Base-by-base conservation (phyloP, 2,888 invertebrate species). In the Dicyrtomina minuta region DNA sequence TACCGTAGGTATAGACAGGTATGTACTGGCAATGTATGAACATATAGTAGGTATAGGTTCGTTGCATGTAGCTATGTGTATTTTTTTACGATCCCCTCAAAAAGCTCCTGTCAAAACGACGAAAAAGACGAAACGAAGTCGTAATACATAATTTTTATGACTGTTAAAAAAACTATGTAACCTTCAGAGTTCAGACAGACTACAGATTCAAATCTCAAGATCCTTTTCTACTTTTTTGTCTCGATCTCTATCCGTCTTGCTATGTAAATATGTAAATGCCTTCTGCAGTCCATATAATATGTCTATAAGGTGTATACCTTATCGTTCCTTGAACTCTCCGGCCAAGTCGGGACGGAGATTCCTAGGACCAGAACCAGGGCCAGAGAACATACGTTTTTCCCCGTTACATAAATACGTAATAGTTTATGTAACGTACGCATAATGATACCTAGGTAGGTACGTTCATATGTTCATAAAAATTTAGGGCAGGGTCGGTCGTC, bases 301-400 rank as follows among this genome's bases (percentile, higher is more conserved):
- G n/a, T n/a, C n/a, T n/a, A 33, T 33, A 5, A 33, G 3, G 33
- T 33, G 33, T 59, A 13, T 58, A 46, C 12, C 53, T 39, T 43
- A 68, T 68, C 61, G 60, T 51, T 68, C 61, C 61, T 55, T 68
- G 26, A 55, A 55, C 68, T 43, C 49, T 49, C 33, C 3, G 33
- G 33, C 33, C 33, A 8, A 33, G 33, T 33, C 33, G 33, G 8
- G 33, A 33, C 33, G 4, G 41, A 41, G 33, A 8, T 26, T 17
- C 22, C 24, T 56, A 56, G 15, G 26, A 22, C 24, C 15, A 24
- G 5, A 4, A 17, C 26, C 55, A 22, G 26, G 17, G 44, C 22
- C 3, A 24, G 2, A 2, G 8, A 5, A 46, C 26, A 4, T 61
- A 13, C 46, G 46, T 44, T 5, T 26, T 62, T 46, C 10, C 24